phyloP scores from a whole-genome alignment of 2,113 vertebrate species.

The Beaufortia kweichowensis region DNA sequence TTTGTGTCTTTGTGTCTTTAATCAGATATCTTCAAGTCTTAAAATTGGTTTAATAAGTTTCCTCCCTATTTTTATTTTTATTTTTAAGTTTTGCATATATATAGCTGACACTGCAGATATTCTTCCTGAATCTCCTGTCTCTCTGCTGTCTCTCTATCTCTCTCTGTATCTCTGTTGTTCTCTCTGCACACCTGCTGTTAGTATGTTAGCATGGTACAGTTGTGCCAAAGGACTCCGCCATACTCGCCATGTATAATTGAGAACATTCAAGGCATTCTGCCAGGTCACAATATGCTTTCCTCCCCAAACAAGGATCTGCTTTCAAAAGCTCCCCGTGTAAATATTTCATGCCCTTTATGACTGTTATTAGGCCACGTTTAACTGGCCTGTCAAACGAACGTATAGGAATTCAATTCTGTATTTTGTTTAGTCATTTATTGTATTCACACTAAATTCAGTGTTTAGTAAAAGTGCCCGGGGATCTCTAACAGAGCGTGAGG shows the following conservation, averaged over 20 bases:
- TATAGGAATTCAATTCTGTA: background rate
- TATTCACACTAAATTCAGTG: no score
- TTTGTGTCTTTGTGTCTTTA: no score
- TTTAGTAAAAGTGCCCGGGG: background rate
- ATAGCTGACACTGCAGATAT: background rate
- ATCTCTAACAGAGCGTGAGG: background rate
- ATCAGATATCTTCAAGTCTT: no score
- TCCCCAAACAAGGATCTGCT: slow-evolving; percentile 24
- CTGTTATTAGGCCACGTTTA: slow-evolving; percentile 27
- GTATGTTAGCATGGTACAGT: background rate
- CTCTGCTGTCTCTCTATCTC: background rate
- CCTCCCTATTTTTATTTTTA: background rate
- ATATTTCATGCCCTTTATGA: slow-evolving; percentile 51
- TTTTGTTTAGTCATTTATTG: no score
- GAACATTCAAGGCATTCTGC: slow-evolving; percentile 19
- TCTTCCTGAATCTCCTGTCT: background rate
- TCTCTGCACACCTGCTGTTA: slow-evolving; percentile 23
- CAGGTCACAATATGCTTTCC: slow-evolving; percentile 35
- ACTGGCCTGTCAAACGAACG: background rate
- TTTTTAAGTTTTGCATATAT: background rate
- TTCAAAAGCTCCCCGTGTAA: slow-evolving; percentile 30
- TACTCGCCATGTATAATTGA: slow-evolving; percentile 50
- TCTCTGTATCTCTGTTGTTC: background rate
- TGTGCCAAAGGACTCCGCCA: background rate
- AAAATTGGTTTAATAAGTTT: no score